Conservation (phyloP, 2,888 invertebrate genomes). For the Rapana venosa region DNA sequence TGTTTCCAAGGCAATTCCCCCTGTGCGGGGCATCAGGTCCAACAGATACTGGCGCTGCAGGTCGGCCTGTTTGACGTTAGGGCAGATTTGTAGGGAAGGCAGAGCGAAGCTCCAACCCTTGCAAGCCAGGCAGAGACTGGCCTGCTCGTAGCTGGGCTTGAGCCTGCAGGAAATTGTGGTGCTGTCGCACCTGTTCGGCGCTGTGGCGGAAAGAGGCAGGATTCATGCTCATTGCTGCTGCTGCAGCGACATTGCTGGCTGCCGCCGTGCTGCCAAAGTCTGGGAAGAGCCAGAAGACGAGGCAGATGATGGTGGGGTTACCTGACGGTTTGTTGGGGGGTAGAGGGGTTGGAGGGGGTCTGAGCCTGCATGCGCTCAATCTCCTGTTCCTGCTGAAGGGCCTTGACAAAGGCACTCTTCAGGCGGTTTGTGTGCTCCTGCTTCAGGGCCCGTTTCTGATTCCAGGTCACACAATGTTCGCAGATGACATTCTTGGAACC, state of each 20-base stretch:
- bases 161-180: slow-evolving; percentile 73
- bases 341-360: slow-evolving; percentile 52
- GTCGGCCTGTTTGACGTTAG: slow-evolving; percentile 75
- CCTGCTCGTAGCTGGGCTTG: slow-evolving; percentile 76
- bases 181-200: slow-evolving; percentile 73
- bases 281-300: slow-evolving; percentile 47
- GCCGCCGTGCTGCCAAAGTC: slow-evolving; percentile 67
- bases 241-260: slow-evolving; percentile 53
- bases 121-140: slow-evolving; percentile 66
- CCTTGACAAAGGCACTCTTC: slow-evolving; percentile 98
- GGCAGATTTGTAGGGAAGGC: slow-evolving; percentile 73
- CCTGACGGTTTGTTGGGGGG: slow-evolving; percentile 39
- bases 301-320: slow-evolving; percentile 32
- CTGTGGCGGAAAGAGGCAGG: slow-evolving; percentile 65
- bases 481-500: slow-evolving; percentile 90
- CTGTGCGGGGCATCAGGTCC: slow-evolving; percentile 87
- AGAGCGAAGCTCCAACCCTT: slow-evolving; percentile 70
- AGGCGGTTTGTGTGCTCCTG: slow-evolving; percentile 98
- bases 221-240: slow-evolving; percentile 57
- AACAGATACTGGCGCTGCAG: slow-evolving; percentile 94
- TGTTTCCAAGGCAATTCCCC: slow-evolving; percentile 66
- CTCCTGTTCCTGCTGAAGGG: slow-evolving; percentile 98
- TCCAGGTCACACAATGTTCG: slow-evolving; percentile 97
- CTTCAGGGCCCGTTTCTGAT: slow-evolving; percentile 98
- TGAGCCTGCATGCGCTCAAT: slow-evolving; percentile 84